Evolutionary conservation across 1,140 invertebrate species (phyloP).

Genomic region (Stegodyphus dumicola): DNA sequence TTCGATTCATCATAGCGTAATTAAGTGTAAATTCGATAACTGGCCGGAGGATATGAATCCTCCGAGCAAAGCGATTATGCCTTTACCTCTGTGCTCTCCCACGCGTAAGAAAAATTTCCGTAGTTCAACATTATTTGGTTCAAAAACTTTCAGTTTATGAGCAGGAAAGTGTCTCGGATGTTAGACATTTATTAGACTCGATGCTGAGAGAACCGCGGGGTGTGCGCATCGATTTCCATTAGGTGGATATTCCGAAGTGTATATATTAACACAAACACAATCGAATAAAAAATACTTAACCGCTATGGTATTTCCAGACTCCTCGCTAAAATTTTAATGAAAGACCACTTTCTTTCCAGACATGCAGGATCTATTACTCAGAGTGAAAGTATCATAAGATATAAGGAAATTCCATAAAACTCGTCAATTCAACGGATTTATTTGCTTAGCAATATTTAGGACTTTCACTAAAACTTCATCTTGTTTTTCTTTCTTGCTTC

Average conservation of each 20-base stretch:
- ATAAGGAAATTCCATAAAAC: too few species aligned
- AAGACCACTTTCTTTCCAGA: too few species aligned
- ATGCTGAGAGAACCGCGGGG: background rate
- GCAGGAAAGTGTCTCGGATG: background rate
- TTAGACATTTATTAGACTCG: constrained; percentile 17
- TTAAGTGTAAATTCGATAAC: constrained; percentile 21
- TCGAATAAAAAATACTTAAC: too few species aligned
- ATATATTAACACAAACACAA: background rate
- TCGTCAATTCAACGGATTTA: too few species aligned
- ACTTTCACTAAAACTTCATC: background rate
- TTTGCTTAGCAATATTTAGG: too few species aligned
- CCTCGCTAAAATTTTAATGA: too few species aligned
- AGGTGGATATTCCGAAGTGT: background rate
- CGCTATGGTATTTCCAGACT: too few species aligned
- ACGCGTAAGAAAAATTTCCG: background rate
- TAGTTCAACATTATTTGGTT: background rate
- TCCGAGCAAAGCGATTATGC: background rate
- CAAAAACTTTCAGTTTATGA: background rate
- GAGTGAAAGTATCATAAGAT: too few species aligned
- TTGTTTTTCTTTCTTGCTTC: background rate
- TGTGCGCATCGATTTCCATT: constrained; percentile 6
- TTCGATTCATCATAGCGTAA: constrained; percentile 2
- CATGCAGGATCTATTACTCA: too few species aligned
- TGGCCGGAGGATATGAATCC: background rate
- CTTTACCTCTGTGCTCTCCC: background rate